Evolutionary conservation across 2,113 vertebrate genomes (phyloP).

Genomic region (Xyliphius kryptos): DNA sequence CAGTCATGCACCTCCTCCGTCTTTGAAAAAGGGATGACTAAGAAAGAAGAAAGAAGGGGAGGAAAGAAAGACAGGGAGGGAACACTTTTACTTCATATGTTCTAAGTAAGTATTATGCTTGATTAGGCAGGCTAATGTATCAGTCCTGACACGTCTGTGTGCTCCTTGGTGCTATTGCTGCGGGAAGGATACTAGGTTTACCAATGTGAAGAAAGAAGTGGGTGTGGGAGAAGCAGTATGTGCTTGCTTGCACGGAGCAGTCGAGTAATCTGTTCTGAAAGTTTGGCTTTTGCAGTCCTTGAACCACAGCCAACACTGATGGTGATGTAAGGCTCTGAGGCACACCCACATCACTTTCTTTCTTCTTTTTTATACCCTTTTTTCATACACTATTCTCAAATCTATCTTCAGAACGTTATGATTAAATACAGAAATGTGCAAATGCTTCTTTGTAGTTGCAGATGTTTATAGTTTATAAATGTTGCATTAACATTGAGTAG

Average conservation of each 20-base stretch:
- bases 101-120: conserved; percentile 8
- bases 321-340: conserved; percentile 19
- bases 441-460: too few relatives aligned
- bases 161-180: not conserved
- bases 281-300: conserved; percentile 16
- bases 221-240: conserved; percentile 20
- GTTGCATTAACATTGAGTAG: too few relatives aligned
- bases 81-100: conserved; percentile 5
- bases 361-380: conserved; percentile 6
- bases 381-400: conserved; percentile 1
- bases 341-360: conserved; percentile 11
- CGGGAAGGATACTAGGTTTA: conserved; percentile 7
- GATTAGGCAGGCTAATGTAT: not conserved
- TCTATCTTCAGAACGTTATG: not conserved
- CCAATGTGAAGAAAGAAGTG: conserved; percentile 22
- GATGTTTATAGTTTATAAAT: too few relatives aligned
- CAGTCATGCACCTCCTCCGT: conserved; percentile 23
- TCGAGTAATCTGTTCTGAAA: conserved; percentile 29
- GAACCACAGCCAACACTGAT: conserved; percentile 17
- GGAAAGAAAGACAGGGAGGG: conserved; percentile 1
- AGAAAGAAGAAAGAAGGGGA: too few relatives aligned
- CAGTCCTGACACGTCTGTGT: conserved; percentile 16
- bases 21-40: conserved; percentile 7
- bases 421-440: too few relatives aligned
- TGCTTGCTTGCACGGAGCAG: not conserved